phyloP scores from a whole-genome alignment of 2,888 invertebrate species.

The Lysandra coridon region DNA sequence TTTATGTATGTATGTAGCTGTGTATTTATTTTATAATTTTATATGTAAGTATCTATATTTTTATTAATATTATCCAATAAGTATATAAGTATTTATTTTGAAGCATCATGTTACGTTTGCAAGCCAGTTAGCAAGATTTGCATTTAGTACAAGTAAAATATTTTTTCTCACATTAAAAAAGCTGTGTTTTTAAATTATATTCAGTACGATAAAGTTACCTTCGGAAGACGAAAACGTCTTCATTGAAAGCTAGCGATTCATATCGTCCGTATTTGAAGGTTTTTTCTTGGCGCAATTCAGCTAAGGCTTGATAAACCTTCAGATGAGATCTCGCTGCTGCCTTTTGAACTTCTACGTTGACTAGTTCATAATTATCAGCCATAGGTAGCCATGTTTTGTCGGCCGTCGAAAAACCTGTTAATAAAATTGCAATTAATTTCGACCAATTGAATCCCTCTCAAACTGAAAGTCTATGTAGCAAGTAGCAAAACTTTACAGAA shows the following conservation, averaged over 20 bases:
- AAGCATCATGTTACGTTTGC: too few relatives aligned
- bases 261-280: conserved; percentile 78
- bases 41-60: too few relatives aligned
- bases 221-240: conserved; percentile 78
- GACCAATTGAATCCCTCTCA: background rate
- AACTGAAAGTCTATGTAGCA: background rate
- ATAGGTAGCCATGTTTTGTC: conserved; percentile 85
- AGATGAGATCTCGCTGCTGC: conserved; percentile 77
- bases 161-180: background rate
- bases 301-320: conserved; percentile 81
- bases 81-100: too few relatives aligned
- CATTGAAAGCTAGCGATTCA: conserved; percentile 74
- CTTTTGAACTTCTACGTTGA: conserved; percentile 81
- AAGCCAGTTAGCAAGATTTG: background rate
- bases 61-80: too few relatives aligned
- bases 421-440: background rate
- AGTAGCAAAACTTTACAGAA: background rate
- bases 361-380: conserved; percentile 78
- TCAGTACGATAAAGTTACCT: conserved; percentile 56
- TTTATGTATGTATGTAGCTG: too few relatives aligned
- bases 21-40: too few relatives aligned
- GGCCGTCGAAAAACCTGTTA: conserved; percentile 80
- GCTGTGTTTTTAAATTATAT: background rate
- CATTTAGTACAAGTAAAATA: background rate
- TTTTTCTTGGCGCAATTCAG: conserved; percentile 74